Percentiles rank a stretch among this genome's conserved stretches.
Evolutionary conservation across 1,140 invertebrate species (phyloP).

Genomic region (Monochamus saltuarius): DNA sequence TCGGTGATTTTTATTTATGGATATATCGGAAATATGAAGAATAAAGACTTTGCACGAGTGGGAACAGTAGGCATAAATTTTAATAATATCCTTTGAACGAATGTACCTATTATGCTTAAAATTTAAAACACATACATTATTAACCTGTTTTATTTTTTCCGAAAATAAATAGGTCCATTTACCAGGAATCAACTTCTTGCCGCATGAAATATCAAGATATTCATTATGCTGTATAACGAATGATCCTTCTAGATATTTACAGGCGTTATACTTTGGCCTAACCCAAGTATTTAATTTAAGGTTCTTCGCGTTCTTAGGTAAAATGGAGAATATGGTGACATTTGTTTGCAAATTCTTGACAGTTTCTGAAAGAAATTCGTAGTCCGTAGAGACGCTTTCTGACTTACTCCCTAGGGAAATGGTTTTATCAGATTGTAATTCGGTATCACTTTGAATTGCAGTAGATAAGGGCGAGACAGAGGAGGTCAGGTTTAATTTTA

Average conservation of each 20-base stretch:
- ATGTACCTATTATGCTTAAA: background rate
- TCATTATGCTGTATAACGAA: constrained; percentile 1
- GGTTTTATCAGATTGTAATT: no score
- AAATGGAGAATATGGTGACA: background rate
- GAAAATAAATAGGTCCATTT: background rate
- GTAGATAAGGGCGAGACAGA: no score
- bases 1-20: background rate
- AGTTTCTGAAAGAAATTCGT: no score
- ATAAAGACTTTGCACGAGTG: constrained; percentile 4
- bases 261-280: background rate
- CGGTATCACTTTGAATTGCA: no score
- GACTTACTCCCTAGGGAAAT: no score
- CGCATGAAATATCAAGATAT: background rate
- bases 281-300: background rate
- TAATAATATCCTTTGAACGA: background rate
- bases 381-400: no score
- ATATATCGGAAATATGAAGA: background rate
- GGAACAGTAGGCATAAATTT: constrained; percentile 2
- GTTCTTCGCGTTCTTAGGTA: background rate
- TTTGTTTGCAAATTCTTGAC: no score
- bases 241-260: constrained; percentile 3
- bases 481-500: no score
- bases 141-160: background rate
- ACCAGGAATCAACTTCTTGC: background rate
- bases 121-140: constrained; percentile 11